Evolutionary conservation across 1,140 invertebrate species (phyloP).

Genomic region (Centruroides sculpturatus): DNA sequence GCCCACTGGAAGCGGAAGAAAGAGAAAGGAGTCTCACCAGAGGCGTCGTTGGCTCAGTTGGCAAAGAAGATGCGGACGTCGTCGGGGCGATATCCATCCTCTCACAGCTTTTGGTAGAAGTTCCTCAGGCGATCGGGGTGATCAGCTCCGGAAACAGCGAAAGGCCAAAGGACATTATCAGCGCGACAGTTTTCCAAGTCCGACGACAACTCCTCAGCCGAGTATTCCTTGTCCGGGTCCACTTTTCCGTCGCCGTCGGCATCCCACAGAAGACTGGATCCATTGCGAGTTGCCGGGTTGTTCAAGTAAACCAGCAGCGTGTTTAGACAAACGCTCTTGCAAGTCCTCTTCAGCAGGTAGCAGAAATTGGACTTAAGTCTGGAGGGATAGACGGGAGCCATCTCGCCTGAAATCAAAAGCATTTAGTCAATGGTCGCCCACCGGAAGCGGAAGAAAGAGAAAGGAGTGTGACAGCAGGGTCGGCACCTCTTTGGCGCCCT

Average conservation of each 20-base stretch:
- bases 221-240: conserved; percentile 34
- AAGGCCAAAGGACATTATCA: conserved; percentile 32
- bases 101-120: too few relatives aligned
- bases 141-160: conserved; percentile 38
- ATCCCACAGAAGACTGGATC: conserved; percentile 38
- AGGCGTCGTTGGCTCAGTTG: too few relatives aligned
- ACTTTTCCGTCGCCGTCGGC: conserved; percentile 36
- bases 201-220: conserved; percentile 31
- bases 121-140: conserved; percentile 31
- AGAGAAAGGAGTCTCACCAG: too few relatives aligned
- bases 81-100: conserved; percentile 24
- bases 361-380: conserved; percentile 35
- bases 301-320: conserved; percentile 38
- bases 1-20: too few relatives aligned
- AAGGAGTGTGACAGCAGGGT: too few relatives aligned
- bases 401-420: conserved; percentile 1
- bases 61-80: too few relatives aligned
- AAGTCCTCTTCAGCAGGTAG: conserved; percentile 35
- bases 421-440: not conserved
- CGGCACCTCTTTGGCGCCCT: too few relatives aligned
- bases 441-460: not conserved
- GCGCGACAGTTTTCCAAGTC: conserved; percentile 35
- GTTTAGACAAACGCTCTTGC: conserved; percentile 34
- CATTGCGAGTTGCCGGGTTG: conserved; percentile 34
- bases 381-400: conserved; percentile 28